Percentiles rank a stretch among this genome's conserved stretches.
Evolutionary conservation across 2,113 vertebrate species (phyloP).

Genomic region (Serilophus lunatus): DNA sequence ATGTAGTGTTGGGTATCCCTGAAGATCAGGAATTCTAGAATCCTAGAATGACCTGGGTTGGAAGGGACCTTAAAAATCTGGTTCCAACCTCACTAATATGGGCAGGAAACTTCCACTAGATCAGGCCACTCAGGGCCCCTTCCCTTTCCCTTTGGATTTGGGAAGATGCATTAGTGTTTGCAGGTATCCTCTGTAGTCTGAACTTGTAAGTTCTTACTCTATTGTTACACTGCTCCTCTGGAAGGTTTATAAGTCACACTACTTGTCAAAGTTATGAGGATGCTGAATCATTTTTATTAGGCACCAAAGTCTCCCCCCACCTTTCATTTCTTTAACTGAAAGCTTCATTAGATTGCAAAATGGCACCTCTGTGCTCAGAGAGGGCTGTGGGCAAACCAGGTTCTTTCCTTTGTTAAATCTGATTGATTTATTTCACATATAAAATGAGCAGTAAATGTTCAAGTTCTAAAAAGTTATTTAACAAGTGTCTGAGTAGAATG

Average conservation of each 20-base stretch:
- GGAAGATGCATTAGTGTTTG: not conserved
- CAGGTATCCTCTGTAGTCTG: not conserved
- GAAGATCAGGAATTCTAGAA: not conserved
- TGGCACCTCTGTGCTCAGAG: slow-evolving; percentile 52
- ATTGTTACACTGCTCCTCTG: not conserved
- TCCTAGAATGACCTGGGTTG: not conserved
- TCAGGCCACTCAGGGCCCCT: not conserved
- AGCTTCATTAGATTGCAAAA: slow-evolving; percentile 62
- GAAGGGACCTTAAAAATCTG: not conserved
- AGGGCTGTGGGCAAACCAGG: slow-evolving; percentile 49
- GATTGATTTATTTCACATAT: slow-evolving; percentile 62
- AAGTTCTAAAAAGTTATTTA: slow-evolving; percentile 62
- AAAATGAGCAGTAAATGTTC: slow-evolving; percentile 60
- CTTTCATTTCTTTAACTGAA: slow-evolving; percentile 31
- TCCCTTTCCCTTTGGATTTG: not conserved
- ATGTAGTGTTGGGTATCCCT: not conserved
- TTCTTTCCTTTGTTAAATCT: slow-evolving; percentile 63
- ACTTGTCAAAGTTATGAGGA: slow-evolving; percentile 43
- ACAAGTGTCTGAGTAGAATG: slow-evolving; percentile 47
- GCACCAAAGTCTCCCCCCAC: not conserved
- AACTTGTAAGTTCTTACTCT: not conserved
- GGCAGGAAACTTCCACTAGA: not conserved
- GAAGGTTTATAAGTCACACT: slow-evolving; percentile 8
- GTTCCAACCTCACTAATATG: not conserved
- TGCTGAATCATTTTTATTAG: slow-evolving; percentile 58